Evolutionary conservation across 2,113 vertebrate species (phyloP).

Genomic region (Malurus elegans): DNA sequence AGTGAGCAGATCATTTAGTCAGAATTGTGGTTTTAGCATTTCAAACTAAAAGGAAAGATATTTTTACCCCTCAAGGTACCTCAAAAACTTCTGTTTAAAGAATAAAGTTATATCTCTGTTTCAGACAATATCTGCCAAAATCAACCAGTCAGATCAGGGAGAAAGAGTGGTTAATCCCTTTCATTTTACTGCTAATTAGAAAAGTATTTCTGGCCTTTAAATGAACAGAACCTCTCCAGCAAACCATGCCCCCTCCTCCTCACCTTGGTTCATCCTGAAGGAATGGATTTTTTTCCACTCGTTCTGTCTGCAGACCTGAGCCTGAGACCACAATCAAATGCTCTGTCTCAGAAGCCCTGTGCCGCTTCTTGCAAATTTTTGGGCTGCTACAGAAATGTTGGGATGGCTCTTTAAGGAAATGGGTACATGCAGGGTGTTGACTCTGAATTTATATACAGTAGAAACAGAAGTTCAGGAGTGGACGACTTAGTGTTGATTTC

Average conservation of each 20-base stretch:
- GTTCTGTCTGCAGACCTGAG: neutral
- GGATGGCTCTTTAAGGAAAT: neutral
- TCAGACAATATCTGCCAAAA: neutral
- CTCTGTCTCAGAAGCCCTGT: neutral
- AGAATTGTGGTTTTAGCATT: neutral
- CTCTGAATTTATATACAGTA: neutral
- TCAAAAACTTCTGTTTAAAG: neutral
- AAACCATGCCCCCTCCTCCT: neutral
- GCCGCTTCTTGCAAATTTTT: neutral
- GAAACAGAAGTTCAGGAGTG: neutral
- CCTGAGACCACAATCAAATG: rapidly evolving
- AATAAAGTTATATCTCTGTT: neutral
- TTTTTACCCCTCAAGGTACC: neutral
- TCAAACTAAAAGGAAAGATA: neutral
- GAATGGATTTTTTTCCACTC: neutral
- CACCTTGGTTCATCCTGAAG: neutral
- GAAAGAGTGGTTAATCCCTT: neutral
- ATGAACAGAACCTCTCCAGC: neutral
- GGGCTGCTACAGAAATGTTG: neutral
- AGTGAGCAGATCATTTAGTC: neutral
- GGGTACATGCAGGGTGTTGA: rapidly evolving
- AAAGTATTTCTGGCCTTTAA: neutral
- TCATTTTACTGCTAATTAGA: neutral
- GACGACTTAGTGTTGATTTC: neutral
- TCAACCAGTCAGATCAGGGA: neutral